Base-by-base conservation (phyloP, 1,140 invertebrate genomes). In the Drosophila tristis region DNA sequence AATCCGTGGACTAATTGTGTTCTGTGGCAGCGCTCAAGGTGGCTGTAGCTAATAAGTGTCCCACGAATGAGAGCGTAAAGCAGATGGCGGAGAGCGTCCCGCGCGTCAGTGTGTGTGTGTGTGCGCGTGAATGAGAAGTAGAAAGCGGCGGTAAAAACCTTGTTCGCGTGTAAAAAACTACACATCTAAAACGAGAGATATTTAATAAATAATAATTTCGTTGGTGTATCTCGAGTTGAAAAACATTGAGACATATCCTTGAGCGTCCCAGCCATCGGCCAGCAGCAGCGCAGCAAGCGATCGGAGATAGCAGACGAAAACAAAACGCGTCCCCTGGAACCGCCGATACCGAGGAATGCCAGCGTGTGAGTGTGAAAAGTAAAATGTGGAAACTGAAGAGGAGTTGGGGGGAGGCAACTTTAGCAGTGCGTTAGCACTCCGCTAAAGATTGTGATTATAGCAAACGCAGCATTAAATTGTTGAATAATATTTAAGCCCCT, bases 101-200 rank as follows among this genome's bases (percentile, higher is more conserved):
- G 74, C 81, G 82, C 65, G 57, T 79, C 67, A 77, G 55, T 70
- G 62, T 77, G 55, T 70, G 62, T 76, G 66, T 74, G 51, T 64
- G 66, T 74, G 60, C 66, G 42, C 58, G 74, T 87, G 57, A 71
- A 74, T 78, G 60, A 70, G 60, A 66, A 79, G 82, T 84, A 89
- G 80, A 89, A 89, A 89, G 82, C 82, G 82, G 84, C 84, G 84
- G 73, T 90, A 85, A 89, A 89, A 89, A 90, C 85, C 67, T 70
- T 71, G 51, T 54, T 54, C 49, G 63, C 65, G 44, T 54, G 72
- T 48, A 75, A 51, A 60, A 54, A 65, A 45, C 74, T 35, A 65
- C 20, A 45, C 13, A 43, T 43, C 50, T 42, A 51, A 50, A 44
- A n/a, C n/a, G 26, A 58, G 42, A 58, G 35, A 54, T 57, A 45